phyloP scores from a whole-genome alignment of 2,113 vertebrate genomes.

The Calypte anna region DNA sequence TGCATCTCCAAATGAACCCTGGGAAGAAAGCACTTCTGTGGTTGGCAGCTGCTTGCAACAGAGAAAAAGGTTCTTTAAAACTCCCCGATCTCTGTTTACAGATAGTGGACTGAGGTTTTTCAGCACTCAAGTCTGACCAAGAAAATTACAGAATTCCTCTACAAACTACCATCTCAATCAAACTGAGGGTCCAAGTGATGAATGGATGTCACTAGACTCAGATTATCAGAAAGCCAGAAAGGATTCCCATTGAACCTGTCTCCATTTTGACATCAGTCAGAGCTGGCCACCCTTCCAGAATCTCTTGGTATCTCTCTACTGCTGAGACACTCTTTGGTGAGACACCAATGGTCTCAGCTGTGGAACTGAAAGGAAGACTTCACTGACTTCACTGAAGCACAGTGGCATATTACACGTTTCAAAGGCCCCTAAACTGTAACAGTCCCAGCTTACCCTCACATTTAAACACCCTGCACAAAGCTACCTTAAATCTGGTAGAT shows the following conservation, averaged over 20 bases:
- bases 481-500: neutral
- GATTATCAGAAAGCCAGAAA: neutral
- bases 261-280: neutral
- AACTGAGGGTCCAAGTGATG: rapidly evolving
- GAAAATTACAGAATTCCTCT: neutral
- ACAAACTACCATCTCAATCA: rapidly evolving
- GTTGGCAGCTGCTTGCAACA: neutral
- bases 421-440: neutral
- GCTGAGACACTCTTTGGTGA: neutral
- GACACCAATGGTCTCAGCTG: neutral
- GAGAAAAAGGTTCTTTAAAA: neutral
- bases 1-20: neutral
- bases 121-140: neutral
- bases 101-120: neutral
- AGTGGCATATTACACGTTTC: neutral
- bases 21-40: neutral
- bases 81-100: neutral
- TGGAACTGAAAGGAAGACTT: neutral
- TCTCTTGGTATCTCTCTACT: neutral
- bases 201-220: neutral
- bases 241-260: neutral
- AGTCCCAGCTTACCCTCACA: neutral
- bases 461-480: neutral
- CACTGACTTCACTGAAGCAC: neutral
- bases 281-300: neutral